Evolutionary conservation across 2,113 vertebrate genomes (phyloP), one percentile per base, ranked within the genome.

Genomic region (Aviceda subcristata): DNA sequence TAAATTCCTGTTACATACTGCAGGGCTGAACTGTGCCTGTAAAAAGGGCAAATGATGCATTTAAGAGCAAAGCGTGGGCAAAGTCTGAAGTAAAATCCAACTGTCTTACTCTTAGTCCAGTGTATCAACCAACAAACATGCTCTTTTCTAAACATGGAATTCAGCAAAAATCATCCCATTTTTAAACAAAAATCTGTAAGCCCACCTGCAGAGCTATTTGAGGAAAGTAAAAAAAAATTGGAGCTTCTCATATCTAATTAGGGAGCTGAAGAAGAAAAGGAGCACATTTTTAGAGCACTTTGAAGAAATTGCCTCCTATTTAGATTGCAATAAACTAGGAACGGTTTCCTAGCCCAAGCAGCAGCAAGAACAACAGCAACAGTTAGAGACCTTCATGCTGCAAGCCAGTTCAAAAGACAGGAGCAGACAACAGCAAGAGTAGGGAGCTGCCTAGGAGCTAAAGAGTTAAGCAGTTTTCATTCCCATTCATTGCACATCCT

Each of bases 161-260:
- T 63, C 69, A 90, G 74, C 12, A 94, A 88, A 88, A 96, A 63
- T 10, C 30, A 22, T 94, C 36, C 74, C 60, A 46, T 94, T 95
- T 94, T 88, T 45, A 94, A 95, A 92, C 46, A 90, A 83, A 82
- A 84, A 87, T 46, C 87, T 81, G 73, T 55, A 75, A 89, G 55
- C 22, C 16, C 72, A 90, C 43, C 69, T 75, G 30, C 29, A 55
- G 48, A 50, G 41, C 16, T 79, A 57, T 48, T 43, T 74, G 60
- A 68, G 51, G 43, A 48, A 64, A 83, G 32, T 73, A 86, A 43
- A 94, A 64, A 82, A 32, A 7, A 32, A 46, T 3, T 36, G 43
- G n/a, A 71, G 23, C 12, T 62, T 45, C 69, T 77, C 39, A 48
- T 56, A 55, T 29, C 51, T 18, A 79, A 53, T 90, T 48, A 78